phyloP scores from a whole-genome alignment of 2,888 invertebrate genomes.

The Trachelus tabidus region DNA sequence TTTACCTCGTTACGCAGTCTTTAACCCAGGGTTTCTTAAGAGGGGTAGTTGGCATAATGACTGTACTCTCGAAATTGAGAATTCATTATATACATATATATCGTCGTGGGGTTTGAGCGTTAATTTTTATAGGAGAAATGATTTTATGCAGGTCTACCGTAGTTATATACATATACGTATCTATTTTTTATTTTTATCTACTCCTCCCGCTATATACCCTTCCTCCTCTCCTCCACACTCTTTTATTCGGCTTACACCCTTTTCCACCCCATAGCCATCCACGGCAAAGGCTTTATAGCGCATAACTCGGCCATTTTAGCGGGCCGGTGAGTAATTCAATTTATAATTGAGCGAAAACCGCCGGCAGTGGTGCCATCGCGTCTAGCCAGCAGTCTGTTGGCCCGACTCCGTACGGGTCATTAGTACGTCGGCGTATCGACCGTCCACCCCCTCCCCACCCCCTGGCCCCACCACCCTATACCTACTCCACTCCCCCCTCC shows the following conservation, averaged over 20 bases:
- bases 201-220: neutral
- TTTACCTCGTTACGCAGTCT: neutral
- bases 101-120: neutral
- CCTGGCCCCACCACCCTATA: no score
- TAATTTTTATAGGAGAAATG: neutral
- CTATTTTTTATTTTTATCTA: neutral
- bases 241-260: neutral
- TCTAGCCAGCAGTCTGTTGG: conserved; percentile 62
- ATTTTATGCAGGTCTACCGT: neutral
- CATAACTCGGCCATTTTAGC: conserved; percentile 41
- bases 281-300: conserved; percentile 34
- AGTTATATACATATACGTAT: neutral
- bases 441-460: conserved; percentile 32
- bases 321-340: conserved; percentile 53
- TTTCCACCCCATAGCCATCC: conserved; percentile 7
- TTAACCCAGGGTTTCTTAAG: neutral
- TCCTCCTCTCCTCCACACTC: neutral
- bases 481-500: neutral
- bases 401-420: conserved; percentile 60
- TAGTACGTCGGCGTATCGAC: conserved; percentile 63
- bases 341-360: conserved; percentile 62
- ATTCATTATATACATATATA: neutral
- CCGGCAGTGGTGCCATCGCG: conserved; percentile 57
- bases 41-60: neutral
- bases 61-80: neutral